These are phyloP conservation scores for cattle (Bos taurus) DNA, from an alignment of 2,113 vertebrate species.

Conservation along the genomic window ARS-UCD2.0 NC_037330.1:66655001-66655500, in stretches of 20 bases:
- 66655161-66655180: not conserved
- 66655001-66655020: not conserved
- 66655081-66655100: not conserved
- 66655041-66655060: not conserved
- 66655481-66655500: not conserved
- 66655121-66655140: not conserved
- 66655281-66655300: not conserved
- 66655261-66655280: not conserved
- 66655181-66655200: not conserved
- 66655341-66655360: not conserved
- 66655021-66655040: not conserved
- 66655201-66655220: not conserved
- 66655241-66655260: not conserved
- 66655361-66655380: constrained; percentile 9
- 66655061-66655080: not conserved
- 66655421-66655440: not conserved
- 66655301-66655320: not conserved
- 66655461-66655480: not conserved
- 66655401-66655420: not conserved
- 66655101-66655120: not conserved
- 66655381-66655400: not conserved
- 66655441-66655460: not conserved
- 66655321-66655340: not conserved
- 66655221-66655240: not conserved
- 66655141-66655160: not conserved